phyloP scores from a whole-genome alignment of 2,888 invertebrate species.

The Coremacera marginata region DNA sequence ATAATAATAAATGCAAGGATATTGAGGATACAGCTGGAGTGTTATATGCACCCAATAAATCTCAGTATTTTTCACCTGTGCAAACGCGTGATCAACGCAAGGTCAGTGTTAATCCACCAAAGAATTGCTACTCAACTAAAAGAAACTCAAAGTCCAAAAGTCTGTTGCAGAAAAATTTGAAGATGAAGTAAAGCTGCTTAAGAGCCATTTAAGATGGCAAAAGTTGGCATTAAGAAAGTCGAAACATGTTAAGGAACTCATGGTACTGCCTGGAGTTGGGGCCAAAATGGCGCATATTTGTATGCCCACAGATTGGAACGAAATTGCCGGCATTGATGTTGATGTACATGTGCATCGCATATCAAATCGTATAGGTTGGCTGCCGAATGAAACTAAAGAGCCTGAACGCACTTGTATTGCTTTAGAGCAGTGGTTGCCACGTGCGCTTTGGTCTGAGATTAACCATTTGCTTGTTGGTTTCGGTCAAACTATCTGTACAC shows the following conservation, averaged over 20 bases:
- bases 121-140: not conserved
- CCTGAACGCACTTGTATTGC: slow-evolving; percentile 90
- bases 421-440: slow-evolving; percentile 91
- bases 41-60: slow-evolving; percentile 28
- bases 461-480: slow-evolving; percentile 97
- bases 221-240: not conserved
- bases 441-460: slow-evolving; percentile 85
- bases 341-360: slow-evolving; percentile 99
- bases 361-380: slow-evolving; percentile 91
- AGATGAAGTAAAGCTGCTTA: not conserved
- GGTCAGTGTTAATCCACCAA: not conserved
- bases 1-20: slow-evolving; percentile 50
- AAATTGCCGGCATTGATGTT: slow-evolving; percentile 92
- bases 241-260: slow-evolving; percentile 79
- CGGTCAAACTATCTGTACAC: too few relatives aligned
- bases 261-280: slow-evolving; percentile 93
- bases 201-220: not conserved
- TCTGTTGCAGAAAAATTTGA: slow-evolving; percentile 42
- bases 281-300: slow-evolving; percentile 98
- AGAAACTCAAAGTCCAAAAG: slow-evolving; percentile 4
- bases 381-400: slow-evolving; percentile 78
- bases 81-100: slow-evolving; percentile 58
- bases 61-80: slow-evolving; percentile 59
- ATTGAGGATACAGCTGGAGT: slow-evolving; percentile 55
- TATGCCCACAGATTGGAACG: slow-evolving; percentile 93